Base-by-base conservation (phyloP, 2,888 invertebrate genomes). In the Agrotis clavis region DNA sequence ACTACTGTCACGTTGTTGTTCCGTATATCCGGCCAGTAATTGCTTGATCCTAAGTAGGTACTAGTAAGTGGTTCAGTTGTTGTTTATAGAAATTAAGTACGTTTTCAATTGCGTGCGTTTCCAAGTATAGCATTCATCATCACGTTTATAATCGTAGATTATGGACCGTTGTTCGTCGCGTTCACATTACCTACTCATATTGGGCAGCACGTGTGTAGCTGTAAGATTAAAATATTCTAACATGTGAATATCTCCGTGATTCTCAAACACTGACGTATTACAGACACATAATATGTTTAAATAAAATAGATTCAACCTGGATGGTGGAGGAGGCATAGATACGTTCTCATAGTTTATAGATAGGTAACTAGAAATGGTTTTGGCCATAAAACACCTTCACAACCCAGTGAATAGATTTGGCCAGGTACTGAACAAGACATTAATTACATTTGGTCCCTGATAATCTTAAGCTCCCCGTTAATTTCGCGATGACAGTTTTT, bases 1-100 rank as follows among this genome's bases (percentile, higher is more conserved):
- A 79, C 74, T 56, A 64, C 71, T 79, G 65, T 79, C 56, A 70
- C 51, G 63, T 62, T 72, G 65, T 59, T 60, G 62, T 72, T 77
- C 68, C 73, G 70, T 51, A 65, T 66, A 45, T 84, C 80, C 62
- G 68, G 67, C 53, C 63, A 50, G 61, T 79, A 72, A 65, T 67
- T 72, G 65, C 64, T 57, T 60, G 70, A 71, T 77, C 48, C 21
- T 64, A 60, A 67, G 75, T 64, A 60, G 61, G 75, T 75, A 67
- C 47, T 67, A n/a, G 35, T 78, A 66, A 79, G 65, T 79, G 64
- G 50, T 47, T 47, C 50, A 54, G 47, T 59, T 25, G n/a, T 50
- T 80, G 64, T 59, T 54, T 72, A 30, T 18, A 47, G 51, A 65
- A 65, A 41, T 57, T 1, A 16, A 47, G 25, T 60, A 16, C 50